Conservation (phyloP, 37 sponge, comb jelly and placozoan species). For the Ephydatia muelleri region DNA sequence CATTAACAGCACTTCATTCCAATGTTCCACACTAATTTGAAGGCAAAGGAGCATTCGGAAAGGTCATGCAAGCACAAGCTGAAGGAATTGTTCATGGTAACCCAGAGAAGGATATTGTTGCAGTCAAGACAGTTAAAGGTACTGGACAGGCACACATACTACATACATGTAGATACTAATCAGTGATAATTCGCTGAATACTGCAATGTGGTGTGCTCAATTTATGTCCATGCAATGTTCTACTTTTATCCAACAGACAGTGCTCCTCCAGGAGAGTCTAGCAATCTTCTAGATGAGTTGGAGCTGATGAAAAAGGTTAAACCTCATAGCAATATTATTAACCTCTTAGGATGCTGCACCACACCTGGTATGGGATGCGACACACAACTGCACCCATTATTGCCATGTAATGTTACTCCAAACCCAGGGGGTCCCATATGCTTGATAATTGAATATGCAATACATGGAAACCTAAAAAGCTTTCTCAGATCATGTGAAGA, state of each 20-base stretch:
- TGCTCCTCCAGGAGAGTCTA: slow-evolving; percentile 20
- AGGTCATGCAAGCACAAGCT: slow-evolving; percentile 61
- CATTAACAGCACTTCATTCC: no score
- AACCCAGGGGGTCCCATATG: slow-evolving; percentile 28
- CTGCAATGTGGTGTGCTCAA: no score
- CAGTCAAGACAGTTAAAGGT: slow-evolving; percentile 68
- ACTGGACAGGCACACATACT: not conserved
- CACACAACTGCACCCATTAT: no score
- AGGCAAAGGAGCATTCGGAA: slow-evolving; percentile 73
- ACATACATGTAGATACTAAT: no score
- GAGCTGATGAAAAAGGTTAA: slow-evolving; percentile 56
- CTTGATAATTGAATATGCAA: slow-evolving; percentile 69
- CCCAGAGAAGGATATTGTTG: slow-evolving; percentile 58
- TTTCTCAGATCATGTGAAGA: slow-evolving; percentile 49
- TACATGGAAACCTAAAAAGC: slow-evolving; percentile 55
- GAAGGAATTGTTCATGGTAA: slow-evolving; percentile 39
- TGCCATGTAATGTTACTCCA: no score
- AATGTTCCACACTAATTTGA: no score
- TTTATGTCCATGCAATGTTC: no score
- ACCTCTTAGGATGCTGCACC: slow-evolving; percentile 58
- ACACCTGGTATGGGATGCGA: slow-evolving; percentile 47
- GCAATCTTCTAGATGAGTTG: slow-evolving; percentile 53
- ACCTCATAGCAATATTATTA: slow-evolving; percentile 64
- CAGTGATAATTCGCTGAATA: no score
- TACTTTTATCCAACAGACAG: slow-evolving; percentile 10